phyloP scores from a whole-genome alignment of 2,888 invertebrate species.

The Chydorus sphaericus region DNA sequence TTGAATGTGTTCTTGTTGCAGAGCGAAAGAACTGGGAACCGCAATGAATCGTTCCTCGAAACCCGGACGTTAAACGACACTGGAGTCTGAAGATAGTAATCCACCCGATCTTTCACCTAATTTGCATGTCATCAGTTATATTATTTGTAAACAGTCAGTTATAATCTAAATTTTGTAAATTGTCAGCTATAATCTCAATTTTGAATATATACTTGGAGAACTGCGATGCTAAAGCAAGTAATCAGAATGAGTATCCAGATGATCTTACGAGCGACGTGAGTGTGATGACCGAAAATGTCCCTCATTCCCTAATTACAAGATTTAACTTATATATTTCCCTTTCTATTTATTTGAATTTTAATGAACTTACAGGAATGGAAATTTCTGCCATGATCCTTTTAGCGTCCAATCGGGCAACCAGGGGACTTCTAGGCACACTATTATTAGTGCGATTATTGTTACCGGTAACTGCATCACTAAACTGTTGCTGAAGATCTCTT shows the following conservation, averaged over 20 bases:
- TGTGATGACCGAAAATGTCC: conserved; percentile 11
- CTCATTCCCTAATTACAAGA: conserved; percentile 3
- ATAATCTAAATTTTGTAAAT: too few species aligned
- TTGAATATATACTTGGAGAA: conserved; percentile 13
- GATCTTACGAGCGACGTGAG: conserved; percentile 10
- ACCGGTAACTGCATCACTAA: background rate
- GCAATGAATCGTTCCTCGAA: conserved; percentile 19
- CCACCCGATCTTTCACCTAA: conserved; percentile 19
- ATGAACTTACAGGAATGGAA: conserved; percentile 10
- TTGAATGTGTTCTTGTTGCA: conserved; percentile 21
- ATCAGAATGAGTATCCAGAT: conserved; percentile 17
- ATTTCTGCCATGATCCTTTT: conserved; percentile 14
- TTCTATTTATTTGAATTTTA: background rate
- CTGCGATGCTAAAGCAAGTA: conserved; percentile 17
- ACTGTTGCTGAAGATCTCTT: background rate
- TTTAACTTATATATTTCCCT: background rate
- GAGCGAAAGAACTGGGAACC: conserved; percentile 19
- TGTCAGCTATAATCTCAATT: too few species aligned
- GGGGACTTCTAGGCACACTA: background rate
- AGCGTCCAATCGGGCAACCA: background rate
- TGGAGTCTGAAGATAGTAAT: conserved; percentile 18
- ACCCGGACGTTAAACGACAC: conserved; percentile 21
- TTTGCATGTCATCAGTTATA: too few species aligned
- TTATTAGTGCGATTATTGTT: background rate
- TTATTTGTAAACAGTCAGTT: too few species aligned